phyloP scores from a whole-genome alignment of 2,113 vertebrate genomes.

The Setophaga coronata region DNA sequence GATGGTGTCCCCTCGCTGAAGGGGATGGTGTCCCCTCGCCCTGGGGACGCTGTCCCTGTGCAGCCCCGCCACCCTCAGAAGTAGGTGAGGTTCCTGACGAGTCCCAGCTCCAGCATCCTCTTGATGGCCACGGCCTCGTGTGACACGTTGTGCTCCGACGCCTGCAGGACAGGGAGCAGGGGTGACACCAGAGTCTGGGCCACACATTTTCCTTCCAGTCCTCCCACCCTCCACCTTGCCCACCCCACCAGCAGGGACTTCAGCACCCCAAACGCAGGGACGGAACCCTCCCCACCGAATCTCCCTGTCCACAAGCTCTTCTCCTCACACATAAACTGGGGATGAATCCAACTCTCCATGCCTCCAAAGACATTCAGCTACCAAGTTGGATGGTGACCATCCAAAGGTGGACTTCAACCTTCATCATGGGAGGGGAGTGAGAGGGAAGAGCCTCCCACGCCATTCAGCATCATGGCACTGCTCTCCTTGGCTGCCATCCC shows the following conservation, averaged over 20 bases:
- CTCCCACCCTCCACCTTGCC: background rate
- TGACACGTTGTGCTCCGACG: slow-evolving; percentile 74
- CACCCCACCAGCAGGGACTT: accelerated
- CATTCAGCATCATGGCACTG: background rate
- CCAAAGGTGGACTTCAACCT: background rate
- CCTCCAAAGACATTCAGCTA: accelerated
- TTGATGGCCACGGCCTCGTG: slow-evolving; percentile 78
- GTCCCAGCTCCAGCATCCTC: slow-evolving; percentile 75
- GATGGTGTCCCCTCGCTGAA: background rate
- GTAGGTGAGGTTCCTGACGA: slow-evolving; percentile 77
- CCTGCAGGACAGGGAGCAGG: background rate
- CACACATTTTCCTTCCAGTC: accelerated
- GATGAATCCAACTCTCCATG: background rate
- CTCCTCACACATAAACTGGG: background rate
- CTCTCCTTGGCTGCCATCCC: background rate
- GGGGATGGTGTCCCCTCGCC: background rate
- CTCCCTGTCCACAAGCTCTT: accelerated
- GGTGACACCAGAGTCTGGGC: background rate
- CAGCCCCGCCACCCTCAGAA: slow-evolving; percentile 54
- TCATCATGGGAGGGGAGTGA: background rate
- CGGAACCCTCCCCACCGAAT: accelerated
- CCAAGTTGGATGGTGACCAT: background rate
- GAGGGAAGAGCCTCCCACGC: accelerated
- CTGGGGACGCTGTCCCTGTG: accelerated
- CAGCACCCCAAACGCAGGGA: background rate